phyloP scores from a whole-genome alignment of 2,797 vertebrate species.

The Scolopax bukidnonensis region DNA sequence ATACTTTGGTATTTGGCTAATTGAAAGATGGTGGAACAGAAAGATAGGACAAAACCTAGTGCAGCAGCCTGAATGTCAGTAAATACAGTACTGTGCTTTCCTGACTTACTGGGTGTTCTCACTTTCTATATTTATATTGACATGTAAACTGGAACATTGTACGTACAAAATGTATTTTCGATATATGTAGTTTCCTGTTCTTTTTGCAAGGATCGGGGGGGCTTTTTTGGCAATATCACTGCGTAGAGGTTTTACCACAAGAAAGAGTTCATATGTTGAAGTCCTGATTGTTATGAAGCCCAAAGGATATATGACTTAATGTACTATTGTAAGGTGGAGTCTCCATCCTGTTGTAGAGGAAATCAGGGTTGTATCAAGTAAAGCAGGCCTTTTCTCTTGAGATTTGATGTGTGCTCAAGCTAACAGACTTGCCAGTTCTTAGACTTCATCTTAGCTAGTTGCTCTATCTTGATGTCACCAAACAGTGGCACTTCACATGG shows the following conservation, averaged over 20 bases:
- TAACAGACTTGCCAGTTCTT: not conserved
- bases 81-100: not conserved
- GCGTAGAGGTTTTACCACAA: not conserved
- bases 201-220: not conserved
- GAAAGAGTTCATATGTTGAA: not conserved
- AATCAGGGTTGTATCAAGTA: not conserved
- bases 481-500: not conserved
- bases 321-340: not conserved
- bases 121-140: not conserved
- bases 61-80: not conserved
- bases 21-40: not conserved
- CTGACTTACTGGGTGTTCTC: not conserved
- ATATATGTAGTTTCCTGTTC: not conserved
- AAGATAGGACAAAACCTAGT: not conserved
- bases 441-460: not conserved
- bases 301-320: not conserved
- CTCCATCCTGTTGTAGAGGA: not conserved
- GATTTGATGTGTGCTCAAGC: not conserved
- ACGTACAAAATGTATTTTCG: not conserved
- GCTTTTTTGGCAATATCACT: not conserved
- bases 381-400: not conserved
- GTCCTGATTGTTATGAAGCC: not conserved
- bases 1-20: not conserved
- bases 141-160: not conserved
- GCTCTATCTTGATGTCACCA: not conserved